Base-by-base conservation (phyloP, 64 coral and sea anemone genomes). In the Pachyseris speciosa region DNA sequence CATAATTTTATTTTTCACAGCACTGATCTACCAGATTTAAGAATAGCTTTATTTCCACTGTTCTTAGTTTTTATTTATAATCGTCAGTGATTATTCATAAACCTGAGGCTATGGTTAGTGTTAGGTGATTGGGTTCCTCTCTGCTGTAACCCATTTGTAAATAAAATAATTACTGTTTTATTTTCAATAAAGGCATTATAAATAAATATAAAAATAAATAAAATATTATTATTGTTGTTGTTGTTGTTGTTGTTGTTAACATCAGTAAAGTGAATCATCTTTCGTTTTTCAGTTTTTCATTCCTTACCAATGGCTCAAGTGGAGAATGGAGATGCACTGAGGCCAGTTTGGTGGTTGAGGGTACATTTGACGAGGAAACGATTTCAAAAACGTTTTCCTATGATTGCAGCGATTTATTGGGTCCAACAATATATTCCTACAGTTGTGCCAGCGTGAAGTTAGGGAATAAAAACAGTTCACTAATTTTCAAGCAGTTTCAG, bases 401-500 rank as follows among this genome's bases (percentile, higher is more conserved):
- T 17, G 24, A 87, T 38, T 42, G 50, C 31, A 75, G 89, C 36
- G 9, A 30, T 24, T 72, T 34, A 9, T 64, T 96, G 63, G 75
- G 25, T 51, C 89, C 81, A 51, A 16, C 10, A 0, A 28, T 17
- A 27, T 92, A 64, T 38, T 80, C 94, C 10, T 96, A 92, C 58
- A 90, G 88, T 49, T 96, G 94, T 29, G 12, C 51, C 43, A 81
- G 37, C 25, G 49, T 49, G 37, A 69, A 22, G 31, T 83, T 91
- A 5, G 72, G 47, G 7, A 22, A 4, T 2, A 15, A 29, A 10
- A 6, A n/a, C 29, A 64, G 38, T 29, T 67, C 44, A 64, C 4
- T 93, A 28, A 80, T 16, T 60, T 87, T 93, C 34, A 63, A 31
- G 43, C 37, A 84, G 2, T 86, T 92, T 66, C 90, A 92, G 90